phyloP scores from a whole-genome alignment of 1,140 invertebrate genomes.

The Zophobas morio region DNA sequence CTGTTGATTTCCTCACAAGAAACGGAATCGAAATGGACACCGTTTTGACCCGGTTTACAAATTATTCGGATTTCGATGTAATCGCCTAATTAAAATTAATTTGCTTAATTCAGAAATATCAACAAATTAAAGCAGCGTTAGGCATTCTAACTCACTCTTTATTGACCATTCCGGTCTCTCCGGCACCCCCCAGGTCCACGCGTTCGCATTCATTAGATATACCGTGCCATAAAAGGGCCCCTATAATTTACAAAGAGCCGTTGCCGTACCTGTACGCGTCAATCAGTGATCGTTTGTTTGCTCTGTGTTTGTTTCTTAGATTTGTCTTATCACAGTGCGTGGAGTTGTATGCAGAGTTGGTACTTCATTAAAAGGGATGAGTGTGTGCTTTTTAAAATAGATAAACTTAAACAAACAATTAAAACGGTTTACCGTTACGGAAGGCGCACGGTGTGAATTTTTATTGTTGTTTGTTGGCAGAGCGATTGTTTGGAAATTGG shows the following conservation, averaged over 20 bases:
- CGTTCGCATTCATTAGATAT: neutral
- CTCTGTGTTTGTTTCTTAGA: conserved; percentile 18
- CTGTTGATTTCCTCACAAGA: neutral
- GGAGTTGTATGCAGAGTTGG: conserved; percentile 1
- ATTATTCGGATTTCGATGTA: conserved; percentile 23
- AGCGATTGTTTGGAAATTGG: neutral
- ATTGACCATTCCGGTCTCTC: conserved; percentile 2
- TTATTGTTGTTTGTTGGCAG: conserved; percentile 4
- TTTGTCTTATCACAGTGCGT: conserved; percentile 11
- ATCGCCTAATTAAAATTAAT: conserved; percentile 23
- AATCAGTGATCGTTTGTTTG: conserved; percentile 22
- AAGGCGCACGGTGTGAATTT: conserved; percentile 31
- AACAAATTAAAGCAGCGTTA: conserved; percentile 25
- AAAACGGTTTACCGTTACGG: conserved; percentile 28
- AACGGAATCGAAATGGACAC: conserved; percentile 6
- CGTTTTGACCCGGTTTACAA: conserved; percentile 32
- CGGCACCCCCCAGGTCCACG: neutral
- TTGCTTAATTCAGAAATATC: conserved; percentile 26
- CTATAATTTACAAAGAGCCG: conserved; percentile 35
- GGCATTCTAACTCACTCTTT: conserved; percentile 11
- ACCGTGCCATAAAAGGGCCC: conserved; percentile 6
- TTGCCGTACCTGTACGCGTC: conserved; percentile 6
- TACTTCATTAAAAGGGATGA: conserved; percentile 47
- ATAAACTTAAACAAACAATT: conserved; percentile 40
- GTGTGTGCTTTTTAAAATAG: conserved; percentile 45